These are phyloP conservation scores for Reticulitermes speratus DNA, from an alignment of 1,140 invertebrate species.

Conservation along the genomic window DNA sequence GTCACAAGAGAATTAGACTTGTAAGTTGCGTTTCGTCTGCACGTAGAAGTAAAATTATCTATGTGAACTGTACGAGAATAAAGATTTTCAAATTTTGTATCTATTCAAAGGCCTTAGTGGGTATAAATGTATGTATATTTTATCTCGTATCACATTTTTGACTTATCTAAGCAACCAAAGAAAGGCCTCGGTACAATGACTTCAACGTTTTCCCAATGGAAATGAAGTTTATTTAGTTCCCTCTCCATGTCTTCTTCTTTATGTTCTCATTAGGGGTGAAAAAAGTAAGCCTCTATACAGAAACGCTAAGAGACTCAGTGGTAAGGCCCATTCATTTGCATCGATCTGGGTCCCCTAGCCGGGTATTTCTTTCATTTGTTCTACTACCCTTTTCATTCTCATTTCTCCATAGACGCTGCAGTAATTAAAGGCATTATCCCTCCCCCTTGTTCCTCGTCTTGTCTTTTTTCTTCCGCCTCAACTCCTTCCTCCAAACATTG, in stretches of 20 bases:
- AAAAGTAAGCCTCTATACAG: slow-evolving; percentile 4
- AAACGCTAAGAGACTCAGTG: neutral
- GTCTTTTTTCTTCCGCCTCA: neutral
- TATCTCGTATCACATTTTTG: neutral
- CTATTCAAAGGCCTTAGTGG: neutral
- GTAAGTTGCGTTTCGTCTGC: neutral
- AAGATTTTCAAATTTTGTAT: neutral
- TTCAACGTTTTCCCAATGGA: neutral
- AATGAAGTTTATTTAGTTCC: slow-evolving; percentile 17
- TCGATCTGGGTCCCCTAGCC: neutral
- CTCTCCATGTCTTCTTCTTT: neutral
- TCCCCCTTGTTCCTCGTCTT: neutral
- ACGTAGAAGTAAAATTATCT: neutral
- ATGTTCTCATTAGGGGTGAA: slow-evolving; percentile 11
- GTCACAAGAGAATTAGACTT: neutral
- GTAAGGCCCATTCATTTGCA: neutral
- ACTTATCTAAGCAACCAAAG: neutral
- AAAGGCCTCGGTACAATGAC: neutral
- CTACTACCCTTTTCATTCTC: neutral
- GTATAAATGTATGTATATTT: neutral
- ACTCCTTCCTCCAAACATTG: neutral
- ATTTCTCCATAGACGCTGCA: neutral
- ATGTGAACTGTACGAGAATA: neutral
- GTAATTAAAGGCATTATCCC: slow-evolving; percentile 18
- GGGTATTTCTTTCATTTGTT: neutral